phyloP scores from a whole-genome alignment of 2,797 vertebrate species.

The Halcyon chelicuti region DNA sequence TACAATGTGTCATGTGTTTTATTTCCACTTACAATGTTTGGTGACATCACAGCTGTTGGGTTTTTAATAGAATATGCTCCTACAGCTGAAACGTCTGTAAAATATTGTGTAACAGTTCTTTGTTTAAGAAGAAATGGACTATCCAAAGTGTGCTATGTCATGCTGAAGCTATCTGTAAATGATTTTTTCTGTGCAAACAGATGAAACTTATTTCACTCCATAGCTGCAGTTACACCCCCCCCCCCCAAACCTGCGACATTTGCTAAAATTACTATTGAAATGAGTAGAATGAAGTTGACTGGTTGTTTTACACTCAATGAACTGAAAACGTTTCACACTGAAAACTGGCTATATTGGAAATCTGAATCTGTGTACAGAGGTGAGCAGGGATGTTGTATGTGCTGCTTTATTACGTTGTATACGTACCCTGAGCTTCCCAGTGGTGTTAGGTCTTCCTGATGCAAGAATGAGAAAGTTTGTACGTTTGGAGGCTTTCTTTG shows the following conservation, averaged over 20 bases:
- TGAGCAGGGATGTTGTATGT: not conserved
- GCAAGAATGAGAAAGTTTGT: not conserved
- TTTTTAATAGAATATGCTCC: not conserved
- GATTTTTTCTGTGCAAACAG: not conserved
- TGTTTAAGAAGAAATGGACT: not conserved
- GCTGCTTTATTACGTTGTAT: not conserved
- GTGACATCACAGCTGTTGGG: not conserved
- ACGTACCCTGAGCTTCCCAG: not conserved
- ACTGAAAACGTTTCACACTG: not conserved
- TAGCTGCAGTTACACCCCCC: not conserved
- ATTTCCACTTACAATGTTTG: slow-evolving; percentile 8
- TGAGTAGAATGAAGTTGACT: not conserved
- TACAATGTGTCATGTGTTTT: not conserved
- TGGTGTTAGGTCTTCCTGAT: not conserved
- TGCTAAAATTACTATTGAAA: not conserved
- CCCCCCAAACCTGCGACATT: not conserved
- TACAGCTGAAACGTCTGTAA: not conserved
- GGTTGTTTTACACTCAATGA: not conserved
- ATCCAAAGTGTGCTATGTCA: not conserved
- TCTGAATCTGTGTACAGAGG: not conserved
- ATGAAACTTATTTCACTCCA: not conserved
- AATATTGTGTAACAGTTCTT: not conserved
- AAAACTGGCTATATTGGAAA: not conserved
- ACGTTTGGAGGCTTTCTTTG: not conserved
- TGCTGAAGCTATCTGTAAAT: not conserved